phyloP scores from a whole-genome alignment of 2,888 invertebrate genomes.

The Aspidiotus rigidus region DNA sequence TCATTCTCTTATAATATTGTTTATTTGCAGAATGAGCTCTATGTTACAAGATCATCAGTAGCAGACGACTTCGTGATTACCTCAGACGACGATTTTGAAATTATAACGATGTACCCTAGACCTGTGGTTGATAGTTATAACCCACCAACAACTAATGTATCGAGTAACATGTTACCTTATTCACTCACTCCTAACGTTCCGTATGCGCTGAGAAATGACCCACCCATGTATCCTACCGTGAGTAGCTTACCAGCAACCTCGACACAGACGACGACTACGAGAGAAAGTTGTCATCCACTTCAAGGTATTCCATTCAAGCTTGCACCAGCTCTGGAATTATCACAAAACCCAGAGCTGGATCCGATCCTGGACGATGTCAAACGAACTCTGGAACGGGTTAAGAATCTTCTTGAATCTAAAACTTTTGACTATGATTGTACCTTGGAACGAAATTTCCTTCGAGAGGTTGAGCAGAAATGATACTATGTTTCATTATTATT shows the following conservation, averaged over 20 bases:
- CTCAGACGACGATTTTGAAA: neutral
- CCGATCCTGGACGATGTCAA: slow-evolving; percentile 22
- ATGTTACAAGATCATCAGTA: neutral
- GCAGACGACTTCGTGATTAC: neutral
- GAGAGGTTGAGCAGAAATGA: slow-evolving; percentile 2
- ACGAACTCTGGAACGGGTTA: slow-evolving; percentile 16
- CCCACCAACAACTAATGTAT: neutral
- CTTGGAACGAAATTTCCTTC: slow-evolving; percentile 15
- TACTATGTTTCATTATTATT: neutral
- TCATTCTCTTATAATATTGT: slow-evolving; percentile 43
- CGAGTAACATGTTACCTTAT: slow-evolving; percentile 11
- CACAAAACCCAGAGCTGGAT: neutral
- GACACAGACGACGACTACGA: neutral
- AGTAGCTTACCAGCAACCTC: neutral
- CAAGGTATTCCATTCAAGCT: slow-evolving; percentile 26
- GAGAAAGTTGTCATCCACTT: slow-evolving; percentile 13
- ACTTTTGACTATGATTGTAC: slow-evolving; percentile 14
- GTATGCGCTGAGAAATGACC: neutral
- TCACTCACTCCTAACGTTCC: slow-evolving; percentile 13
- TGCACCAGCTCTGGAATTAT: slow-evolving; percentile 5
- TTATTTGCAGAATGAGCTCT: neutral
- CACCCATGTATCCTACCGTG: neutral
- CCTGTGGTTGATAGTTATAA: neutral
- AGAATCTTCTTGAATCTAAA: slow-evolving; percentile 13
- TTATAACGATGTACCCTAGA: neutral